Evolutionary conservation across 2,113 vertebrate species (phyloP), one percentile per base, ranked within the genome.

Genomic region (Candoia aspera): DNA sequence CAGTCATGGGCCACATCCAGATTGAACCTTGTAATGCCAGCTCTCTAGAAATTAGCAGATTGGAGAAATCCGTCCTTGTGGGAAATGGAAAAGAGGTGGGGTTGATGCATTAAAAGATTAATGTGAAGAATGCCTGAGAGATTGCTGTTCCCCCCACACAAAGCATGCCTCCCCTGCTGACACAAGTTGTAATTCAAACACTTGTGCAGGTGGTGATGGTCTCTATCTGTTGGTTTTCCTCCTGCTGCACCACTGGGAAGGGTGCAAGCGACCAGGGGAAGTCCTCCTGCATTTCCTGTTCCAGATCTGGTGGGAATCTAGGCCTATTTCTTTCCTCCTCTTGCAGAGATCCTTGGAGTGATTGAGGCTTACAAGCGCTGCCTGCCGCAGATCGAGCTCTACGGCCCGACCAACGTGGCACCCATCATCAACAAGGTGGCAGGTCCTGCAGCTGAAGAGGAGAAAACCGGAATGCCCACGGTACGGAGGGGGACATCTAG

Each of bases 301-400:
- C 26, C 23, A 26, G 37, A 11, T 6, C 59, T 8, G 6, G 37
- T 12, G 42, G 10, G 57, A 62, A 46, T 62, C 17, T 4, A 6
- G 29, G 26, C 24, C 86, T 1, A 12, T 57, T 33, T 54, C 2
- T 86, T 42, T 91, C 68, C 84, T 17, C 11, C 88, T 33, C 59
- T 68, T 8, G 8, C 95, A 97, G 97, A 95, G 88, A 97, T 97
- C 89, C 84, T 95, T 0, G 97, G 97, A 0, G 97, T 97, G 84
- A 97, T 97, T 0, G 90, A 95, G 4, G 95, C 97, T 86, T 97
- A 97, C 83, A 96, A 97, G 8, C 96, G 96, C 6, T 97, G 97
- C 92, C 92, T 97, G 92, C 97, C 97, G 62, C 96, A 97, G 90
- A 97, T 97, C 62, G 96, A 97, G 91, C 97, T 97, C 9, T 97